A percentile compares a stretch with the other conserved stretches of the same genome.
Conservation (phyloP, 2,888 invertebrate species). For the Schizaphis graminum region DNA sequence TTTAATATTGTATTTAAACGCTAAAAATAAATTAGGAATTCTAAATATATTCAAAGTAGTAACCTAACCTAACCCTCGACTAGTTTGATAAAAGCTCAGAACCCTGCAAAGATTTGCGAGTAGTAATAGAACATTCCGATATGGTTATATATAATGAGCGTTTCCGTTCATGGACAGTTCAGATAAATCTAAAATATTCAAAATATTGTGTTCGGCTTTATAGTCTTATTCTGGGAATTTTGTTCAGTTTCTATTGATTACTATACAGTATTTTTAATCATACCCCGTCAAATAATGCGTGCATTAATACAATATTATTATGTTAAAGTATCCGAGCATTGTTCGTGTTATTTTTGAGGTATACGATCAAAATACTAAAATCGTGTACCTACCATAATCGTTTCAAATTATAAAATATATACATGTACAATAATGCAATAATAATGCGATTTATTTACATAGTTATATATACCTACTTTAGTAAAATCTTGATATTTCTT, state of each 20-base stretch:
- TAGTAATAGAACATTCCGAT: conserved; percentile 29
- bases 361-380: neutral
- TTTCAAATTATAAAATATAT: neutral
- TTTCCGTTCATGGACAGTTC: neutral
- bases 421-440: neutral
- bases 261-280: neutral
- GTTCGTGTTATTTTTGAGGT: neutral
- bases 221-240: neutral
- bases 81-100: neutral
- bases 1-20: neutral
- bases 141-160: neutral
- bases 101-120: neutral
- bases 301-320: neutral
- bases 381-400: neutral
- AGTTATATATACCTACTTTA: neutral
- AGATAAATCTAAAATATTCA: conserved; percentile 11
- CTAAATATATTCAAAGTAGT: neutral
- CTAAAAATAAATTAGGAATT: conserved; percentile 6
- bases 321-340: neutral
- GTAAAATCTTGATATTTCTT: neutral
- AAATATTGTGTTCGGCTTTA: neutral
- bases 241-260: neutral
- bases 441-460: neutral
- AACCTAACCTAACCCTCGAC: neutral
- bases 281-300: neutral